Evolutionary conservation across 2,888 invertebrate genomes (phyloP).

Genomic region (Melanchra persicariae): DNA sequence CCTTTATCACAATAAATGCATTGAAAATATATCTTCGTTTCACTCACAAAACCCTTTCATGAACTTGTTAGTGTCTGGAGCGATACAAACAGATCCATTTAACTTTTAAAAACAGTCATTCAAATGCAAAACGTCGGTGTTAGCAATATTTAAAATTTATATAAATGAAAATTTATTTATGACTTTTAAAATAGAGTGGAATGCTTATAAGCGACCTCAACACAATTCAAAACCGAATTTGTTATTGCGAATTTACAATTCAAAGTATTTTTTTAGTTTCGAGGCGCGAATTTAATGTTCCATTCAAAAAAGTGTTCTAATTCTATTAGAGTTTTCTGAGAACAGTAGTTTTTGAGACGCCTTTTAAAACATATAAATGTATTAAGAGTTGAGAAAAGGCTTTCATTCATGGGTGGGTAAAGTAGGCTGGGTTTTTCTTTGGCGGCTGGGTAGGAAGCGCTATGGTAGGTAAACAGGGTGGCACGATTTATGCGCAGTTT

Average conservation of each 20-base stretch:
- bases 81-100: slow-evolving; percentile 40
- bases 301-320: slow-evolving; percentile 38
- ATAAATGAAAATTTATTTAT: slow-evolving; percentile 66
- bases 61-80: slow-evolving; percentile 6
- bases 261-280: slow-evolving; percentile 61
- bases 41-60: slow-evolving; percentile 35
- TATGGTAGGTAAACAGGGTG: slow-evolving; percentile 86
- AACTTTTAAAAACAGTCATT: slow-evolving; percentile 50
- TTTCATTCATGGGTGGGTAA: slow-evolving; percentile 80
- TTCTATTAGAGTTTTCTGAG: slow-evolving; percentile 46
- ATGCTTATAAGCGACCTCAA: slow-evolving; percentile 66
- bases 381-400: slow-evolving; percentile 76
- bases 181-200: slow-evolving; percentile 64
- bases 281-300: slow-evolving; percentile 54
- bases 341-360: slow-evolving; percentile 34
- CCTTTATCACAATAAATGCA: slow-evolving; percentile 54
- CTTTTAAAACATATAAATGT: slow-evolving; percentile 71
- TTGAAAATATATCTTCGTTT: slow-evolving; percentile 39
- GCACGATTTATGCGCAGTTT: slow-evolving; percentile 89
- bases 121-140: slow-evolving; percentile 56
- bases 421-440: slow-evolving; percentile 88
- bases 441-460: slow-evolving; percentile 83
- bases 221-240: slow-evolving; percentile 63
- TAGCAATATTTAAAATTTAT: slow-evolving; percentile 59
- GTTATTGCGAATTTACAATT: slow-evolving; percentile 66